Percentiles rank a stretch among this genome's conserved stretches.
These are phyloP conservation scores for Pelecanus crispus DNA, from an alignment of 2,113 vertebrate genomes.

Conservation along the genomic window DNA sequence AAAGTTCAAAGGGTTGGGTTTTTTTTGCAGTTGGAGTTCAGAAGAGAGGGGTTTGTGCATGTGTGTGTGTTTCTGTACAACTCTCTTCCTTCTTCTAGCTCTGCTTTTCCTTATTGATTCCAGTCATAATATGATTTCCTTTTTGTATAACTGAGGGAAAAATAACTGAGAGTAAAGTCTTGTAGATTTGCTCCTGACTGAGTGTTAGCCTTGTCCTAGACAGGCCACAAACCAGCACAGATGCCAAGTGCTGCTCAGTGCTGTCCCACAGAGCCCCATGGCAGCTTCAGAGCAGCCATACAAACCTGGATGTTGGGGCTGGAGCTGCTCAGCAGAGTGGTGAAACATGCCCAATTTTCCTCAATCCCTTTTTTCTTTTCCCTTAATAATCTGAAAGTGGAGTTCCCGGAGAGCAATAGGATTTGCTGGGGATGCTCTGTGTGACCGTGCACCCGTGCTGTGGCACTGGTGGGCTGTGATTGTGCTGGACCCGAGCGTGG, in stretches of 20 bases:
- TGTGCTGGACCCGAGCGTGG: fast-evolving
- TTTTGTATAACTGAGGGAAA: neutral
- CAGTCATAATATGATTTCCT: neutral
- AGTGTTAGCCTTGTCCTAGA: neutral
- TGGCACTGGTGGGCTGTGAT: neutral
- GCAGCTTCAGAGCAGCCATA: fast-evolving
- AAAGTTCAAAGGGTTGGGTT: neutral
- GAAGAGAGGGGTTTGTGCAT: neutral
- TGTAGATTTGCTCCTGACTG: neutral
- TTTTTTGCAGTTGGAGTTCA: neutral
- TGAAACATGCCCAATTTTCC: neutral
- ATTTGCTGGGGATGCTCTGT: neutral
- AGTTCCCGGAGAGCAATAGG: neutral
- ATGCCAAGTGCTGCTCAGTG: neutral
- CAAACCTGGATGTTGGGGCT: fast-evolving
- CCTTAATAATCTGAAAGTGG: neutral
- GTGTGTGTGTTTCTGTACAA: fast-evolving
- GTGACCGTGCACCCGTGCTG: fast-evolving
- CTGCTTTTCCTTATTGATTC: neutral
- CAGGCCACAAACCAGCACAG: fast-evolving
- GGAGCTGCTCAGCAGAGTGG: neutral
- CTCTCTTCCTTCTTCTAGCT: neutral
- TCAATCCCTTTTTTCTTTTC: neutral
- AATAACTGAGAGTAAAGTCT: neutral
- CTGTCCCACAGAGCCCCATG: neutral